These are phyloP conservation scores for Sesamia inferens DNA, from an alignment of 2,888 invertebrate species.

Conservation along the genomic window DNA sequence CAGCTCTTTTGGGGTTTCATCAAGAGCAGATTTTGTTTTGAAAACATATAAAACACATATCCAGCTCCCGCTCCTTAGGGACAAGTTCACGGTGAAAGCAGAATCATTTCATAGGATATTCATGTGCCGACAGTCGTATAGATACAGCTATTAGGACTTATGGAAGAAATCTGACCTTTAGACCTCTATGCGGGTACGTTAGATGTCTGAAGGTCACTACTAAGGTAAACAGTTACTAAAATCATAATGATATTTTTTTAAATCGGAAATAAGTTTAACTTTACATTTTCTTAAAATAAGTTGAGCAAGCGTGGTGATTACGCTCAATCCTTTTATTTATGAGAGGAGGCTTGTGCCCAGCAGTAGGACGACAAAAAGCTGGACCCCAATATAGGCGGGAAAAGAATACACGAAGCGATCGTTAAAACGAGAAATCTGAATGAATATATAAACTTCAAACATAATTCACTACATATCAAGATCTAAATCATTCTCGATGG, in stretches of 20 bases:
- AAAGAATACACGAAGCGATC: too few species aligned
- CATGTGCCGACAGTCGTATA: slow-evolving; percentile 27
- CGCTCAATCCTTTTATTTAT: too few species aligned
- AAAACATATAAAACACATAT: slow-evolving; percentile 22
- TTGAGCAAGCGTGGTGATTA: too few species aligned
- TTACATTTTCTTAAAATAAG: too few species aligned
- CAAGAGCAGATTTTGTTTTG: not conserved
- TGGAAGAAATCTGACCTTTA: slow-evolving; percentile 32
- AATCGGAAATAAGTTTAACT: too few species aligned
- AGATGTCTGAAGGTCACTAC: too few species aligned
- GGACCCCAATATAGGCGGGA: too few species aligned
- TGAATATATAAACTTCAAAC: not conserved
- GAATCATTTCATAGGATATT: slow-evolving; percentile 43
- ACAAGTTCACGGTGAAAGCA: slow-evolving; percentile 28
- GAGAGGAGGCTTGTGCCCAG: too few species aligned
- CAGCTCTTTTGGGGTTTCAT: not conserved
- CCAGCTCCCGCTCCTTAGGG: slow-evolving; percentile 3
- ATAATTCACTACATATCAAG: not conserved
- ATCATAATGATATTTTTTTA: too few species aligned
- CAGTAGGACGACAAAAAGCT: too few species aligned
- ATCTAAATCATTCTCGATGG: slow-evolving; percentile 4
- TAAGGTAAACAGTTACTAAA: too few species aligned
- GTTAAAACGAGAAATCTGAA: not conserved
- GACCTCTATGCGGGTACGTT: not conserved
- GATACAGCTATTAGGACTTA: slow-evolving; percentile 9